Conservation (phyloP, 1,140 invertebrate species). For the Bicyclus anynana region DNA sequence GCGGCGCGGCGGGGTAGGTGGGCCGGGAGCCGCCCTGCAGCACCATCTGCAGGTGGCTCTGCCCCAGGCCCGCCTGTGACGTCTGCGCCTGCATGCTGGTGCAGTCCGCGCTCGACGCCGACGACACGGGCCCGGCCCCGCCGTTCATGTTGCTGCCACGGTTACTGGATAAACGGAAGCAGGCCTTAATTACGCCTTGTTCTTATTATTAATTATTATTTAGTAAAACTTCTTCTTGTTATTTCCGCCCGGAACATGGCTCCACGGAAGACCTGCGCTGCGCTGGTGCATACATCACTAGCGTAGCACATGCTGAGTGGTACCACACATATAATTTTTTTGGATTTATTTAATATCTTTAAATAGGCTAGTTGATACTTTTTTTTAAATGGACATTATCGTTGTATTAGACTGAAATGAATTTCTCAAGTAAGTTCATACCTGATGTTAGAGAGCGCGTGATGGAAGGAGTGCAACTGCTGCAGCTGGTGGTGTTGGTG, state of each 20-base stretch:
- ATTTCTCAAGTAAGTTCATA: constrained; percentile 36
- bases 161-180: constrained; percentile 25
- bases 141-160: constrained; percentile 54
- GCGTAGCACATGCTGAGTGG: no score
- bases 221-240: no score
- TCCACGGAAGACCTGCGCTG: no score
- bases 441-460: constrained; percentile 52
- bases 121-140: constrained; percentile 26
- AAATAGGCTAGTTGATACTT: no score
- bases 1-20: constrained; percentile 44
- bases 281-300: no score
- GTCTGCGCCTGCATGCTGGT: constrained; percentile 14
- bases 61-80: constrained; percentile 20
- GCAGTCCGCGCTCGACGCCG: constrained; percentile 21
- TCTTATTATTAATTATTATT: no score
- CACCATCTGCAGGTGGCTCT: constrained; percentile 69
- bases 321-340: no score
- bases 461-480: constrained; percentile 79
- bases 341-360: no score
- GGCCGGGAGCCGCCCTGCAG: constrained; percentile 52
- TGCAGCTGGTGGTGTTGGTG: constrained; percentile 65
- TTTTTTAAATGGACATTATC: no score
- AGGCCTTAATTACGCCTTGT: no score
- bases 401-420: no score
- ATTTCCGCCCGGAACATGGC: no score